Conservation (phyloP, 1,140 invertebrate genomes). For the Spodoptera frugiperda region DNA sequence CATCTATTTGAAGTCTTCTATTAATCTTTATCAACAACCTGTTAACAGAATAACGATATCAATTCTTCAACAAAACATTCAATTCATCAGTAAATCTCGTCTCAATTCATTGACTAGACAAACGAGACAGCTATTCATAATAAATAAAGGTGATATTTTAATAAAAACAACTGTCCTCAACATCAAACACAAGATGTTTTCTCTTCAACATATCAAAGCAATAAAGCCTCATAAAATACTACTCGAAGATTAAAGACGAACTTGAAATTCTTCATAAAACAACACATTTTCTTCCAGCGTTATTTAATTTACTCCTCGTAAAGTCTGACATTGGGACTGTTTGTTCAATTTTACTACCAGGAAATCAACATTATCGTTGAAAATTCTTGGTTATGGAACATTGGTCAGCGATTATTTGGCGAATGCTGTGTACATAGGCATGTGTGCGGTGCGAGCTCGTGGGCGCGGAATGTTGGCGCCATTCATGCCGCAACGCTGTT, state of each 20-base stretch:
- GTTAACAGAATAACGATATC: too few species aligned
- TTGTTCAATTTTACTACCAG: slow-evolving; percentile 78
- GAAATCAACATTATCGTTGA: slow-evolving; percentile 72
- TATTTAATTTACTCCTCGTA: slow-evolving; percentile 70
- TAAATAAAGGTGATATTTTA: too few species aligned
- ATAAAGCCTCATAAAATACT: slow-evolving; percentile 38
- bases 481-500: slow-evolving; percentile 61
- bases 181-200: slow-evolving; percentile 3
- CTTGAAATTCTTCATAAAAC: slow-evolving; percentile 56
- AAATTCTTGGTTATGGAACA: slow-evolving; percentile 67
- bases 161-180: background rate
- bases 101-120: too few species aligned
- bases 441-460: slow-evolving; percentile 18
- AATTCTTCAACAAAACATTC: too few species aligned
- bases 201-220: slow-evolving; percentile 1
- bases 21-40: too few species aligned
- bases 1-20: too few species aligned
- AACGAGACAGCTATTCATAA: too few species aligned
- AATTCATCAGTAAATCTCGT: too few species aligned
- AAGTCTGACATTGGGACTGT: slow-evolving; percentile 81
- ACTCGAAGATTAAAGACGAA: slow-evolving; percentile 48
- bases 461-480: slow-evolving; percentile 72
- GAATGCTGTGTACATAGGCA: slow-evolving; percentile 19
- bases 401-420: slow-evolving; percentile 61
- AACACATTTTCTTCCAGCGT: slow-evolving; percentile 47